Percentiles rank a stretch among this genome's conserved stretches.
These are phyloP conservation scores for Coturnix japonica DNA, from an alignment of 2,113 vertebrate species.

Conservation along the genomic window DNA sequence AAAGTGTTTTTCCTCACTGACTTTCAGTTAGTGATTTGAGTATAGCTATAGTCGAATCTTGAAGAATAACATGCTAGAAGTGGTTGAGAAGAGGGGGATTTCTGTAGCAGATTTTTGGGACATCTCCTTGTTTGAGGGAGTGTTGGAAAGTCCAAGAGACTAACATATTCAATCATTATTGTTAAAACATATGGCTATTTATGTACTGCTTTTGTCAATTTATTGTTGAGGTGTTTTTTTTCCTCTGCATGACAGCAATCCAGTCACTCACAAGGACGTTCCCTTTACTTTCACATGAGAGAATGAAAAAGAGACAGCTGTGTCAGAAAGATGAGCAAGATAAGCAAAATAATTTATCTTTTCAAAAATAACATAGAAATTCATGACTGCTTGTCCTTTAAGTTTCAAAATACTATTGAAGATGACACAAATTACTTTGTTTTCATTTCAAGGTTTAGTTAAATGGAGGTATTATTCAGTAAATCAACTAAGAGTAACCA, in stretches of 20 bases:
- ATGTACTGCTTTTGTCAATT: not conserved
- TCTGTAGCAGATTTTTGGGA: constrained; percentile 6
- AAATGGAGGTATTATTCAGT: not conserved
- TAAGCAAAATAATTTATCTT: not conserved
- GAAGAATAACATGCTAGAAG: not conserved
- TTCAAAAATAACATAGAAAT: not conserved
- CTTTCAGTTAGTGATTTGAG: not conserved
- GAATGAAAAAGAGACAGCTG: not conserved
- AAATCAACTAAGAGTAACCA: not conserved
- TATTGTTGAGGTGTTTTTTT: not conserved
- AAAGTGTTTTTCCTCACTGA: not conserved
- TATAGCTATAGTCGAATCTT: not conserved
- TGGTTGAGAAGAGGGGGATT: not conserved
- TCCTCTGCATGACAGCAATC: not conserved
- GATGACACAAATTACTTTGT: not conserved
- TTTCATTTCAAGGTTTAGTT: not conserved
- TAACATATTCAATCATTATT: not conserved
- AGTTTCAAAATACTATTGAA: not conserved
- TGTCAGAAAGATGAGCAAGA: not conserved
- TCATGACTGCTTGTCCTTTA: not conserved
- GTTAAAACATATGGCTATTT: not conserved
- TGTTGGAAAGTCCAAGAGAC: not conserved
- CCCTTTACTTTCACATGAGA: not conserved
- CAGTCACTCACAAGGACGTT: not conserved
- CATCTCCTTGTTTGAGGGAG: not conserved